Conservation (phyloP, 2,113 vertebrate species). For the Hydropotes inermis region DNA sequence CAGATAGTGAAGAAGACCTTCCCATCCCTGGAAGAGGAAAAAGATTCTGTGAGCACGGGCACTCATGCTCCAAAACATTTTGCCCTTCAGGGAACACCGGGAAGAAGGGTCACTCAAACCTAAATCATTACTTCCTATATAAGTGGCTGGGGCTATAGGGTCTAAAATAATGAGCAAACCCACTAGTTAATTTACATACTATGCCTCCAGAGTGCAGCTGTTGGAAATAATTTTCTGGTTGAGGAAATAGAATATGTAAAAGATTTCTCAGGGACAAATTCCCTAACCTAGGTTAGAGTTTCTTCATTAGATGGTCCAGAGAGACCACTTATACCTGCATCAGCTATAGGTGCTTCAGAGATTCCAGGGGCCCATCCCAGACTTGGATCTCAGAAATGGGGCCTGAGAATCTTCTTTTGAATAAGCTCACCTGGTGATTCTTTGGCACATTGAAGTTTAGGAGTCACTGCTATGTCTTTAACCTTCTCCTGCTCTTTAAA, state of each 20-base stretch:
- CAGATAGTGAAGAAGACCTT: not conserved
- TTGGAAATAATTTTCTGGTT: slow-evolving; percentile 26
- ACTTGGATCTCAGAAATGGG: not conserved
- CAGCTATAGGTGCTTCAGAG: not conserved
- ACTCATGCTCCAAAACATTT: not conserved
- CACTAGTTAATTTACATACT: not conserved
- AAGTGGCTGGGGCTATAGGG: not conserved
- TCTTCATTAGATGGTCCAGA: not conserved
- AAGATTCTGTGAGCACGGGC: not conserved
- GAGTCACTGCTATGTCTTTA: not conserved
- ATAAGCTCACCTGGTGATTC: not conserved
- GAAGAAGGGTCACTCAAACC: not conserved
- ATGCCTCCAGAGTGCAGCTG: not conserved
- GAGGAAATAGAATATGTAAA: not conserved
- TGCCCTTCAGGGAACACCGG: not conserved
- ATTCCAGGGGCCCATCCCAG: not conserved
- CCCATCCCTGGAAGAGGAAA: not conserved
- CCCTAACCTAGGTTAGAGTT: not conserved
- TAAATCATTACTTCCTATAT: not conserved
- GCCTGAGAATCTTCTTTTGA: not conserved
- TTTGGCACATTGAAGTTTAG: not conserved
- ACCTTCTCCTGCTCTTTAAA: not conserved
- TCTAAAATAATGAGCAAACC: not conserved
- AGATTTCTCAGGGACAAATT: not conserved
- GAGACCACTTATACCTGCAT: not conserved